phyloP scores from a whole-genome alignment of 2,113 vertebrate species.

The Phalacrocorax pelagicus region DNA sequence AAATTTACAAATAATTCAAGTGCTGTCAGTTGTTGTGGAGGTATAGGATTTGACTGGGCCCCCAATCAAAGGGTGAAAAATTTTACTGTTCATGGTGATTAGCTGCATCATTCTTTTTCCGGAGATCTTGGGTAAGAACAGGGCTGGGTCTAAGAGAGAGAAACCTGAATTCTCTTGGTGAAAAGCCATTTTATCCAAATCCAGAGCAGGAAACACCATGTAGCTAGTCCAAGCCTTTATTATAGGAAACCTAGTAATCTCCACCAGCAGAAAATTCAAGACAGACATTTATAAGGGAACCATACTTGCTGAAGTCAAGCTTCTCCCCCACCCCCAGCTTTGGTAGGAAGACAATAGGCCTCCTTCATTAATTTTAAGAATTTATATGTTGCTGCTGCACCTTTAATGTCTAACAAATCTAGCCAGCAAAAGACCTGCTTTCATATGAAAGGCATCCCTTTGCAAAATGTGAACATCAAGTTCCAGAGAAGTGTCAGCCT shows the following conservation, averaged over 20 bases:
- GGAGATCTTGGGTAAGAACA: background rate
- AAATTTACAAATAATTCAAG: background rate
- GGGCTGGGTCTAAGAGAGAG: background rate
- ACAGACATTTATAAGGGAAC: background rate
- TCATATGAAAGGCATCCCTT: background rate
- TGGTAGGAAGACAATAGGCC: background rate
- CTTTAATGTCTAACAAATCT: background rate
- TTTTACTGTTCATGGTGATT: background rate
- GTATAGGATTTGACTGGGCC: background rate
- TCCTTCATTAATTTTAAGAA: background rate
- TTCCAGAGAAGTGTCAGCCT: background rate
- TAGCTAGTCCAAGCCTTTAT: background rate
- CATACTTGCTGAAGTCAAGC: background rate
- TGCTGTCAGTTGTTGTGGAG: background rate
- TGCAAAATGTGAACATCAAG: background rate
- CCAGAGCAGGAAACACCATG: background rate
- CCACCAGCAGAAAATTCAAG: background rate
- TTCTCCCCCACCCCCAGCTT: background rate
- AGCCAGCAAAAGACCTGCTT: background rate
- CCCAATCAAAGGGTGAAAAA: background rate
- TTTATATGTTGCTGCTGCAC: background rate
- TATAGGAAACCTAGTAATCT: background rate
- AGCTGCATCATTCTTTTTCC: background rate
- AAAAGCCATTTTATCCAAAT: background rate
- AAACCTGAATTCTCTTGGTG: background rate